Evolutionary conservation across 2,113 vertebrate genomes (phyloP).

Genomic region (Trematomus loennbergii): DNA sequence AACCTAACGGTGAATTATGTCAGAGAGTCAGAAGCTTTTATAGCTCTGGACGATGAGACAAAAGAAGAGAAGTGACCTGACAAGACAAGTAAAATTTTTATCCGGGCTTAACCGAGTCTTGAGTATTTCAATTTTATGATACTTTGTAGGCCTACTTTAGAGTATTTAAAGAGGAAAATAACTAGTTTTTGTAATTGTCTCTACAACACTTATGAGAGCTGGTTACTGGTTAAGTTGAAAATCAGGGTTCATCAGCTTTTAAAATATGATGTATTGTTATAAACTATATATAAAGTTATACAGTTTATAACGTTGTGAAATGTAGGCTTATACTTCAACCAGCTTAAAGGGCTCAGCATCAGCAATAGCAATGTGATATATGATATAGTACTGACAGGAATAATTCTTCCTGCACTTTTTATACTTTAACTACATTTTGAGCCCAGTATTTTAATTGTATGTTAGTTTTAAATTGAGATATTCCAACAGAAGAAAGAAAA

Average conservation of each 20-base stretch:
- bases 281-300: background rate
- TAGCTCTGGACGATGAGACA: constrained; percentile 35
- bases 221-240: background rate
- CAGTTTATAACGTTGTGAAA: background rate
- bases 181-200: too few relatives aligned
- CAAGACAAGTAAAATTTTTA: constrained; percentile 7
- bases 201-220: too few relatives aligned
- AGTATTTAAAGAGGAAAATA: too few relatives aligned
- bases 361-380: background rate
- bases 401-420: background rate
- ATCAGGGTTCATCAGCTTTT: background rate
- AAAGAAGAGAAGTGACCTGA: constrained; percentile 22
- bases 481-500: background rate
- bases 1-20: constrained; percentile 53
- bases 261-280: background rate
- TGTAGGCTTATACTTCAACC: background rate
- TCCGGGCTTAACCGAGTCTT: constrained; percentile 50
- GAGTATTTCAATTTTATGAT: background rate
- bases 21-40: constrained; percentile 54
- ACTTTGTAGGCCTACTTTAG: background rate
- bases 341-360: background rate
- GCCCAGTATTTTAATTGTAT: background rate
- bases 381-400: background rate
- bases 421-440: background rate
- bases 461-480: background rate